Evolutionary conservation across 2,113 vertebrate species (phyloP), one percentile per base, ranked within the genome.

Genomic region (Tenebrosternarchus preto): DNA sequence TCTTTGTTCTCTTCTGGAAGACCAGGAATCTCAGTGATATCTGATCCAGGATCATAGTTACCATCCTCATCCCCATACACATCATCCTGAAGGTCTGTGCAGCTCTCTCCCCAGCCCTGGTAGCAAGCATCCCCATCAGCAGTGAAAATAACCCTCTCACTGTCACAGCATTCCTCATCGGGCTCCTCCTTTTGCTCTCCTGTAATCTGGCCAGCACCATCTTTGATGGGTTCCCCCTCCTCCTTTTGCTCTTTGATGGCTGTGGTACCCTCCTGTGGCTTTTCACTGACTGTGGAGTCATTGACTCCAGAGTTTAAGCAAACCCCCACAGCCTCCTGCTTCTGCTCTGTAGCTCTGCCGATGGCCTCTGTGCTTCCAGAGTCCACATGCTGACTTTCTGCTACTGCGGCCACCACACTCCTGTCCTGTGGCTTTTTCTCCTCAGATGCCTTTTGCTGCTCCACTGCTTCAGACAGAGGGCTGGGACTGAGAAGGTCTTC

Each of bases 21-120:
- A 76, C 97, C 98, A 20, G 90, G 88, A 64, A 98, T 94, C 92
- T 99, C 96, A 0, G 92, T 95, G 86, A 94, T 94, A 75, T 96
- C 95, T 77, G 92, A 93, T 84, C 95, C 96, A 0, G 96, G 95
- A 71, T 98, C 96, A 0, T 96, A 98, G 89, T 89, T 93, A 64
- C 88, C 91, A 82, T 95, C 95, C 72, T 96, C 95, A 22, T 98
- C 97, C 36, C 95, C 96, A 3, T 96, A 96, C 67, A 96, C 93
- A 85, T 97, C 94, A 72, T 97, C 96, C 61, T 97, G 96, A 0
- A 93, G 93, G 57, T 99, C 97, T 0, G 95, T 96, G 87, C 94
- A 96, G 74, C 95, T 95, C 88, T 98, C 96, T 64, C 93, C 96
- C 97, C 97, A 98, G 71, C 96, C 96, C 43, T 96, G 94, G 87